A percentile compares a stretch with the other conserved stretches of the same genome.
Conservation (phyloP, 2,888 invertebrate genomes). For the Stegophylla sp. region DNA sequence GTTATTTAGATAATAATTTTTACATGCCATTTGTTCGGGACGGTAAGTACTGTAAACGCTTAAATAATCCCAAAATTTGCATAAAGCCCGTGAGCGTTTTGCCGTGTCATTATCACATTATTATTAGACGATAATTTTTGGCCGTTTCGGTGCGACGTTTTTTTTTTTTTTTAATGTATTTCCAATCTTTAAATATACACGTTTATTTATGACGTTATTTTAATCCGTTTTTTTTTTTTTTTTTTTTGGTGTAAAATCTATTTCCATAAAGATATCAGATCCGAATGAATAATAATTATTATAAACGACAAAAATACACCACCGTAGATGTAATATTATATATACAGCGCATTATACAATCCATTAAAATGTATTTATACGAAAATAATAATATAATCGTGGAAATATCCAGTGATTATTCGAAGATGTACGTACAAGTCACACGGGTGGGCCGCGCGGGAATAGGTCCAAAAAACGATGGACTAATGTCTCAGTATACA, state of each 20-base stretch:
- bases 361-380: not conserved
- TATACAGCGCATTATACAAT: not conserved
- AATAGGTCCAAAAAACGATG: too few species aligned
- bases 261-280: slow-evolving; percentile 31
- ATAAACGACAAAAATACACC: slow-evolving; percentile 25
- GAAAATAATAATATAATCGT: not conserved
- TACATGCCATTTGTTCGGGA: not conserved
- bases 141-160: slow-evolving; percentile 4
- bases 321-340: not conserved
- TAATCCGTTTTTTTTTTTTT: too few species aligned
- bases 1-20: too few species aligned
- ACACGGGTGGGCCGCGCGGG: too few species aligned
- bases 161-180: slow-evolving; percentile 17
- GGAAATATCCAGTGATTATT: too few species aligned
- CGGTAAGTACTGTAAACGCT: not conserved
- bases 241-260: slow-evolving; percentile 17
- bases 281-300: not conserved
- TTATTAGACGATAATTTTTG: not conserved
- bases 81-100: not conserved
- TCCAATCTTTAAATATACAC: too few species aligned
- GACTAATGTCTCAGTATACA: too few species aligned
- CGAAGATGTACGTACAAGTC: too few species aligned
- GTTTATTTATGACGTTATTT: slow-evolving; percentile 32
- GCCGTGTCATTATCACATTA: slow-evolving; percentile 14
- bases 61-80: slow-evolving; percentile 23